phyloP scores from a whole-genome alignment of 2,797 vertebrate genomes.

The Prunella strophiata region DNA sequence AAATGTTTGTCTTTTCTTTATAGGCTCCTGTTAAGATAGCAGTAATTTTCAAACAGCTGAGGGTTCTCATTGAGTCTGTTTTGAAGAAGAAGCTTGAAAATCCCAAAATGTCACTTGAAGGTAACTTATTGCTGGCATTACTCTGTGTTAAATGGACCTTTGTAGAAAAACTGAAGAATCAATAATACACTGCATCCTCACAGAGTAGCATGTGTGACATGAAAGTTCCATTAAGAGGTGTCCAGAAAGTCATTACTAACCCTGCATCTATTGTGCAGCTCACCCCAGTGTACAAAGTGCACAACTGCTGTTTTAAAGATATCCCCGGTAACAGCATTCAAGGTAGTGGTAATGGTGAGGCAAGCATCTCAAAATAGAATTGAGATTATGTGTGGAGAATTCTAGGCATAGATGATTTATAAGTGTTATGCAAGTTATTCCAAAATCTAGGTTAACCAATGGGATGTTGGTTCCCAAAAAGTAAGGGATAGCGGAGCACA shows the following conservation, averaged over 20 bases:
- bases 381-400: neutral
- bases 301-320: neutral
- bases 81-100: slow-evolving; percentile 94
- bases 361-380: neutral
- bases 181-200: neutral
- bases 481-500: neutral
- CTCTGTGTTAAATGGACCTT: neutral
- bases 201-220: neutral
- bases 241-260: neutral
- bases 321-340: neutral
- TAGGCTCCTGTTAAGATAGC: slow-evolving; percentile 96
- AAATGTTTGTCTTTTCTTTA: neutral
- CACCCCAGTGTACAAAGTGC: neutral
- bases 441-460: neutral
- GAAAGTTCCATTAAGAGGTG: neutral
- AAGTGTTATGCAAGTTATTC: neutral
- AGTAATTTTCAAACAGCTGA: slow-evolving; percentile 96
- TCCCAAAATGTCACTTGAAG: slow-evolving; percentile 93
- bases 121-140: slow-evolving; percentile 72
- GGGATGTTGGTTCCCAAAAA: neutral
- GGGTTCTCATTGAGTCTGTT: slow-evolving; percentile 91
- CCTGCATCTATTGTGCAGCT: neutral
- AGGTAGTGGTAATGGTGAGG: neutral
- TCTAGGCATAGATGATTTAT: neutral
- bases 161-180: neutral